These are phyloP conservation scores for Etheostoma cragini DNA, from an alignment of 2,113 vertebrate genomes.

Conservation along the genomic window DNA sequence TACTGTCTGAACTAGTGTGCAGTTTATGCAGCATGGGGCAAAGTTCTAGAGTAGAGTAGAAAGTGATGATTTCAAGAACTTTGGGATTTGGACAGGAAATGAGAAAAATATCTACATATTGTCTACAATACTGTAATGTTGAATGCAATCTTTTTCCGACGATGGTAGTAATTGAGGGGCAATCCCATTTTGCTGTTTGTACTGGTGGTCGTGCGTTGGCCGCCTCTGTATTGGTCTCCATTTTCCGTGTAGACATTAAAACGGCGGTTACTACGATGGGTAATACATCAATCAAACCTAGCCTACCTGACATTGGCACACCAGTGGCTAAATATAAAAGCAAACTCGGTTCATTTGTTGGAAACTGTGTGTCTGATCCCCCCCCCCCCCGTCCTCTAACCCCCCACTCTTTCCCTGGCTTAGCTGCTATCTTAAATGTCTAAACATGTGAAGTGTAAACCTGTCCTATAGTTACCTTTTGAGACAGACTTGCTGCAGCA, in stretches of 20 bases:
- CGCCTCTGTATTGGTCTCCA: background rate
- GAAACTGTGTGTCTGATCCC: background rate
- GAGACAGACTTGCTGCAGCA: background rate
- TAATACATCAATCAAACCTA: too few species aligned
- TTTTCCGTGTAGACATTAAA: background rate
- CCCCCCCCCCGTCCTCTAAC: background rate
- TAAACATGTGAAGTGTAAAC: slow-evolving; percentile 3
- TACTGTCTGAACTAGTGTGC: background rate
- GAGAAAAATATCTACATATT: background rate
- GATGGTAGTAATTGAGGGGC: background rate
- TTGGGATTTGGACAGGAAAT: background rate
- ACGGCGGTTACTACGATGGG: too few species aligned
- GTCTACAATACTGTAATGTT: background rate
- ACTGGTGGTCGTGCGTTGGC: background rate
- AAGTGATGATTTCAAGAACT: background rate
- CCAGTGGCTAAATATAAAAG: background rate
- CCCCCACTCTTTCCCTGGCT: background rate
- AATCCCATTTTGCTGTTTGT: background rate
- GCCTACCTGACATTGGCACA: too few species aligned
- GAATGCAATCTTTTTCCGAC: background rate
- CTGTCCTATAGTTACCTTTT: background rate
- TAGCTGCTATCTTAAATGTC: background rate
- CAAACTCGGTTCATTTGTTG: background rate
- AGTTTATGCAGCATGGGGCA: background rate
- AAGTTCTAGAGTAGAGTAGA: background rate